phyloP scores from a whole-genome alignment of 92 coral and sea anemone species.

The Epizoanthus scotinus region DNA sequence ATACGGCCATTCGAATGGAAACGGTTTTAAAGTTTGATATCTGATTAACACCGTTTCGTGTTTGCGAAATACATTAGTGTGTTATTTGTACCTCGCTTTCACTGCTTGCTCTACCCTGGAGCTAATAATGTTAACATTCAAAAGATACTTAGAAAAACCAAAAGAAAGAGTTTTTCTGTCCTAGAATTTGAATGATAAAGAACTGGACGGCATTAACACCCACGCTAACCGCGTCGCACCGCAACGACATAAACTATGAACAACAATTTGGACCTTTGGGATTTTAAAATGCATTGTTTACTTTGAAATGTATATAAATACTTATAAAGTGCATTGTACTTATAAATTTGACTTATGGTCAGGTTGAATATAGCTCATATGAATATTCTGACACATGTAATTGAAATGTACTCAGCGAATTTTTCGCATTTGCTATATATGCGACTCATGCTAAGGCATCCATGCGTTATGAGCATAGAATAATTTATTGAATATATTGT shows the following conservation, averaged over 20 bases:
- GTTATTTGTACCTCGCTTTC: not conserved
- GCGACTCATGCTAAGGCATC: too few relatives aligned
- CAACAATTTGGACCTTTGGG: not conserved
- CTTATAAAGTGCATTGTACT: too few relatives aligned
- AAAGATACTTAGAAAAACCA: not conserved
- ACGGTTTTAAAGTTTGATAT: too few relatives aligned
- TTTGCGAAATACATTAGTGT: not conserved
- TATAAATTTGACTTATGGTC: too few relatives aligned
- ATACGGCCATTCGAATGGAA: not conserved
- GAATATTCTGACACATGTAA: too few relatives aligned
- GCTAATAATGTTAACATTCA: not conserved
- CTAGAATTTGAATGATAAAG: not conserved
- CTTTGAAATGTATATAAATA: not conserved
- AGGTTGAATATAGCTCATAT: too few relatives aligned
- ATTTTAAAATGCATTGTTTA: not conserved
- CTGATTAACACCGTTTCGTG: too few relatives aligned
- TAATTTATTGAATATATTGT: too few relatives aligned
- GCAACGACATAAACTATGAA: not conserved
- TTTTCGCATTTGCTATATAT: too few relatives aligned
- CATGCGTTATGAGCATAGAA: not conserved
- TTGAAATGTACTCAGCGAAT: too few relatives aligned
- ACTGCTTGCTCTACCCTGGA: not conserved
- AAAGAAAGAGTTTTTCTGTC: constrained; percentile 10
- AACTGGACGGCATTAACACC: not conserved
- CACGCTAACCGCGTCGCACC: not conserved